Evolutionary conservation across 2,113 vertebrate genomes (phyloP), one percentile per base, ranked within the genome.

Genomic region (Trogon melanurus): DNA sequence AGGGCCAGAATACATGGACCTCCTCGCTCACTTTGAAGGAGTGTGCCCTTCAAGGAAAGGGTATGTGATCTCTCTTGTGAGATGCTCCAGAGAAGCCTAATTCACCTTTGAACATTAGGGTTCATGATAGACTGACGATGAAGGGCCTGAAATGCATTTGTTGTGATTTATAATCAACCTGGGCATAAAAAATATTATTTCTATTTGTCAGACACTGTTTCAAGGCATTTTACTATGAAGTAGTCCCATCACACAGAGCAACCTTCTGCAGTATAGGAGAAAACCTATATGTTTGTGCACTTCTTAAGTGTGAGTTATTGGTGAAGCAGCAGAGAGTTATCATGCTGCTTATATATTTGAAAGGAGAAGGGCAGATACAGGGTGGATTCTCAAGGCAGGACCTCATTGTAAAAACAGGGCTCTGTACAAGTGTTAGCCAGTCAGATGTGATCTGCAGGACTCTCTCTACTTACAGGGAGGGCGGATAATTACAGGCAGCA

Each of bases 401-500:
- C n/a, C 87, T 60, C 11, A 50, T 10, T 29, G 20, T 26, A 44
- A 64, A 70, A 79, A 56, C 14, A 85, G 25, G 23, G 36, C 8
- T 88, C 38, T 11, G 16, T 50, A 32, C 51, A 65, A 48, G 21
- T 15, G 25, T 53, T 12, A 57, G 41, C 10, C 44, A 10, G 26
- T 27, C 50, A 56, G 30, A 11, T 74, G 48, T 22, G 38, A 60
- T 26, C 32, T 85, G 22, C 16, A 82, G 73, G 70, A 74, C 65
- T 32, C 53, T 34, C 18, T 8, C 1, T 34, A 50, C 47, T 70
- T 78, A 38, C 14, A 76, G 60, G 25, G 44, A 78, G 51, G 10
- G 16, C n/a, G n/a, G 8, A 13, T n/a, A 25, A 1, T 0, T 8
- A 12, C 0, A 2, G 90, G 9, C 13, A 61, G 10, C 13, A 29